Base-by-base conservation (phyloP, 2,113 vertebrate genomes). In the Ceyx margarethae region DNA sequence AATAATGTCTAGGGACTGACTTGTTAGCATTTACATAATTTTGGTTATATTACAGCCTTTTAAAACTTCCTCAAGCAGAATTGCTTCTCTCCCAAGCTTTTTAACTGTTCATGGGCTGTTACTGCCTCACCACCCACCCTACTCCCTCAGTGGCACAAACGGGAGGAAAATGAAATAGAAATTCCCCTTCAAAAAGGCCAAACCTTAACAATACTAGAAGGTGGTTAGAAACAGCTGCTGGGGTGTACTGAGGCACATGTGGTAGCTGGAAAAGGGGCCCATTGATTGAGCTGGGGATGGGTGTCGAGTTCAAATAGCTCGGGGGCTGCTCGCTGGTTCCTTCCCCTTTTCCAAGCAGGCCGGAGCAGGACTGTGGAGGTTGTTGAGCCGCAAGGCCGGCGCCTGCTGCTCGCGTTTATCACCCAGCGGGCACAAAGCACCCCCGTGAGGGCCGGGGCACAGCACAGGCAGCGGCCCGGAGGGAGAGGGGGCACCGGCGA, bases 181-280 rank as follows among this genome's bases (percentile, higher is more conserved):
- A 22, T 2, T 1, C 9, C 26, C 7, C 10, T 6, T 26, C 12
- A 2, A 12, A 50, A 50, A 37, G 28, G 37, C 16, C 31, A 54
- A 58, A 31, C 23, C 10, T 54, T 3, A 10, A 33, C 16, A 50
- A 19, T 31, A 7, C 37, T 3, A 2, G 22, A 20, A 13, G 66
- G 4, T 11, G 3, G 53, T 26, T 26, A 17, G 29, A 28, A 33
- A 9, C 0, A 18, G 28, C 64, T 1, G 23, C 3, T 7, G 57
- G 57, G 23, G 17, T 7, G 50, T 7, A 16, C 69, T 3, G 25
- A 0, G 4, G 46, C 4, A 2, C 1, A 6, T 4, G 16, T 0
- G 23, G 45, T 2, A 10, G 43, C 48, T 29, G 48, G 8, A 15
- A 61, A 18, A 35, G 0, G 31, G 22, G 6, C 31, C 50, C 50